Evolutionary conservation across 2,888 invertebrate genomes (phyloP).

Genomic region (Stegophylla sp.): DNA sequence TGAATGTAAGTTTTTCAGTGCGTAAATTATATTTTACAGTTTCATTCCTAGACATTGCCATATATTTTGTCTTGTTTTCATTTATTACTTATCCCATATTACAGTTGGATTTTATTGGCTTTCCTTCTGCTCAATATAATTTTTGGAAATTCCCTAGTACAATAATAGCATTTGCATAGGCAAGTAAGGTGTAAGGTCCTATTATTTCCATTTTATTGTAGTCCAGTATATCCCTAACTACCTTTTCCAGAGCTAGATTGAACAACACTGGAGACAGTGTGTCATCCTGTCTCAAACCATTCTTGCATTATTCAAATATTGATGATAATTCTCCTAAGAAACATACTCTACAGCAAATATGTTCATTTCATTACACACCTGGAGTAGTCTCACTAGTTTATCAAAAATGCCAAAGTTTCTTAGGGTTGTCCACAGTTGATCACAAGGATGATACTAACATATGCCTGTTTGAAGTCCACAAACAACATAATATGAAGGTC

Average conservation of each 20-base stretch:
- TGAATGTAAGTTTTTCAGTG: too few species aligned
- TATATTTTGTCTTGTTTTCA: slow-evolving; percentile 1
- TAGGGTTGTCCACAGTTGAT: not conserved
- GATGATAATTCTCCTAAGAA: slow-evolving; percentile 6
- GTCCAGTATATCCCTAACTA: not conserved
- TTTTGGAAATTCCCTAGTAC: too few species aligned
- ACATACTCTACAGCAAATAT: not conserved
- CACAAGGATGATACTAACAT: not conserved
- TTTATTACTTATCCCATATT: slow-evolving; percentile 3
- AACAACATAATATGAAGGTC: not conserved
- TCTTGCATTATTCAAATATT: slow-evolving; percentile 7
- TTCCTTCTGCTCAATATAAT: too few species aligned
- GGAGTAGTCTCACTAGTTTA: not conserved
- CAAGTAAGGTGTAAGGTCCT: too few species aligned
- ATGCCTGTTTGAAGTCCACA: slow-evolving; percentile 5
- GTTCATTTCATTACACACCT: slow-evolving; percentile 13
- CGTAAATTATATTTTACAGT: not conserved
- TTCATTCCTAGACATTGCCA: not conserved
- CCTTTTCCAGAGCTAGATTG: not conserved
- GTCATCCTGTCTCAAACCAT: not conserved
- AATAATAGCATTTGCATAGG: too few species aligned
- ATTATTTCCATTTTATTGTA: not conserved
- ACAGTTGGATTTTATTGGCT: not conserved
- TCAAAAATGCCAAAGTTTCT: not conserved
- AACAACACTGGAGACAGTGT: not conserved